phyloP scores from a whole-genome alignment of 1,140 invertebrate genomes.

The Camponotus floridanus region DNA sequence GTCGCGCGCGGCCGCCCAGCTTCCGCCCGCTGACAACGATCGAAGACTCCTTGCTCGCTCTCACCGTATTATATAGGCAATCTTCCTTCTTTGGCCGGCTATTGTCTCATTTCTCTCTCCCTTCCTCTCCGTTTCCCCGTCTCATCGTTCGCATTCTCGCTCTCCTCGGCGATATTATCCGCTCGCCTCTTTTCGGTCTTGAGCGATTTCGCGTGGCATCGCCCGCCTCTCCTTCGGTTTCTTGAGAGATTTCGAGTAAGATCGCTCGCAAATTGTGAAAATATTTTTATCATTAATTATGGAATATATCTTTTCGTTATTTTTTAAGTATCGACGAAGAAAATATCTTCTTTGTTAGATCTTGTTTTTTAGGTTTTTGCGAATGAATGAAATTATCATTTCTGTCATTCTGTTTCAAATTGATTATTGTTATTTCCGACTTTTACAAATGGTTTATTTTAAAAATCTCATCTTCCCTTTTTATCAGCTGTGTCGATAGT shows the following conservation, averaged over 20 bases:
- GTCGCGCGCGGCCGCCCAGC: slow-evolving; percentile 47
- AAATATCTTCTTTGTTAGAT: not conserved
- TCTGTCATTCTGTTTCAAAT: too few species aligned
- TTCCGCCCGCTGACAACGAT: slow-evolving; percentile 71
- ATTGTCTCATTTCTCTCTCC: slow-evolving; percentile 37
- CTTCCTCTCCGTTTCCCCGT: slow-evolving; percentile 5
- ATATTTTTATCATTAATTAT: not conserved
- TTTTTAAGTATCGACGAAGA: not conserved
- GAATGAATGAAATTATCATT: not conserved
- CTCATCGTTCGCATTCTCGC: slow-evolving; percentile 55
- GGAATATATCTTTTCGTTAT: not conserved
- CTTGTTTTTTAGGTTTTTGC: not conserved
- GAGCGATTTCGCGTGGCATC: slow-evolving; percentile 23
- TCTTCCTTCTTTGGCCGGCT: slow-evolving; percentile 12
- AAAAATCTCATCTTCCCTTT: not conserved
- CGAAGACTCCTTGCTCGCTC: slow-evolving; percentile 47
- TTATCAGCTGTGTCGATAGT: not conserved
- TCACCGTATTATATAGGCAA: slow-evolving; percentile 27
- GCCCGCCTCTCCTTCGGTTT: too few species aligned
- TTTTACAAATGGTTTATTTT: not conserved
- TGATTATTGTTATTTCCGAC: slow-evolving; percentile 5
- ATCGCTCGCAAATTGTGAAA: not conserved
- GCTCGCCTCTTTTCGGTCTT: slow-evolving; percentile 28
- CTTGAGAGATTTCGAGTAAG: not conserved
- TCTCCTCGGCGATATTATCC: slow-evolving; percentile 46